phyloP scores from a whole-genome alignment of 2,888 invertebrate genomes.

The Ormyrus labotus region DNA sequence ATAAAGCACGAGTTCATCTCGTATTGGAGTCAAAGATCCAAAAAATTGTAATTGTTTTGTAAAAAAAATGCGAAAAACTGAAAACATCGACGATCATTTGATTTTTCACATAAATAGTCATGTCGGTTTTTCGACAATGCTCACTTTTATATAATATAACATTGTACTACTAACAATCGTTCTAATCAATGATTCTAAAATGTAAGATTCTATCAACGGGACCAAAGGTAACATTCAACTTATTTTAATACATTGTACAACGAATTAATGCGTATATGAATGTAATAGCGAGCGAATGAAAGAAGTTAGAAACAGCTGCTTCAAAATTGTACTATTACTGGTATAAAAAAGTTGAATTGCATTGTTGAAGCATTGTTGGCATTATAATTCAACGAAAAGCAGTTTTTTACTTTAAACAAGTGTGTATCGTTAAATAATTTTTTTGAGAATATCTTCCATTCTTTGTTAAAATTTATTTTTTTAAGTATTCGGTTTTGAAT shows the following conservation, averaged over 20 bases:
- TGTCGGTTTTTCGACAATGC: constrained; percentile 45
- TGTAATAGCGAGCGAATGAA: constrained; percentile 43
- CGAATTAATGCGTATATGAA: constrained; percentile 60
- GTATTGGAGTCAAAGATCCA: constrained; percentile 41
- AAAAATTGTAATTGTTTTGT: constrained; percentile 41
- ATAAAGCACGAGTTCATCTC: constrained; percentile 35
- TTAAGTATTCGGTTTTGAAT: constrained; percentile 13
- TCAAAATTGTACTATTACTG: constrained; percentile 28
- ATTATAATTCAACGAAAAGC: constrained; percentile 32
- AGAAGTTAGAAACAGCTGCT: constrained; percentile 40
- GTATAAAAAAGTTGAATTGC: constrained; percentile 22
- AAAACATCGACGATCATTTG: constrained; percentile 42
- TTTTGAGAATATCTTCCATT: constrained; percentile 40
- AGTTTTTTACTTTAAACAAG: constrained; percentile 42
- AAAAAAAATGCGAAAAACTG: constrained; percentile 25
- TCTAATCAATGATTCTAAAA: constrained; percentile 66
- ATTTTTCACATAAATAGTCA: constrained; percentile 53
- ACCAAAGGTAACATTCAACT: constrained; percentile 71
- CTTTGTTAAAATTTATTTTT: constrained; percentile 53
- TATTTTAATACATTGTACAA: constrained; percentile 67
- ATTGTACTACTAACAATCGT: constrained; percentile 58
- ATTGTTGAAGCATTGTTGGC: constrained; percentile 11
- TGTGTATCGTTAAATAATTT: constrained; percentile 9
- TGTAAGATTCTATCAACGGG: constrained; percentile 71
- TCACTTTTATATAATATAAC: constrained; percentile 56